Evolutionary conservation across 2,888 invertebrate species (phyloP).

Genomic region (Lydus trimaculatus): DNA sequence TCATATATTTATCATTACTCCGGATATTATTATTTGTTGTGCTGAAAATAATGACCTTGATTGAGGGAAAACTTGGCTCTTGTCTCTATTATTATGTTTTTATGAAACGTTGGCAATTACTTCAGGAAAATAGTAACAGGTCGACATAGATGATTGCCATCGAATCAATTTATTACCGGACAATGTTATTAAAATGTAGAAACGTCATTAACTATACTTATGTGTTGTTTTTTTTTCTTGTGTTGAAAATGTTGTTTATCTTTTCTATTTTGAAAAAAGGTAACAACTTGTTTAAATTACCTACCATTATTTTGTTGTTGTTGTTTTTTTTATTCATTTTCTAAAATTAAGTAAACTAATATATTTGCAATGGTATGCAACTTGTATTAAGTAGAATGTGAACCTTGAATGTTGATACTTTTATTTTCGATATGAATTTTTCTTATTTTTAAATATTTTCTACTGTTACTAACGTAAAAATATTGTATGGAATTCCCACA

Average conservation of each 20-base stretch:
- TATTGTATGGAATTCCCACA: background rate
- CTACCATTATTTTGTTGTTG: background rate
- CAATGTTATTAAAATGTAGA: background rate
- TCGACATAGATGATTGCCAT: background rate
- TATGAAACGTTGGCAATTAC: conserved; percentile 33
- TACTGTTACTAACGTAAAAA: background rate
- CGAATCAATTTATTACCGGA: background rate
- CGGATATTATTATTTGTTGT: too few relatives aligned
- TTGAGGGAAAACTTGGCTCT: conserved; percentile 24
- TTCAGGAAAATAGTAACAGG: conserved; percentile 30
- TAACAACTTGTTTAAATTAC: too few relatives aligned
- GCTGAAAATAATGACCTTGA: conserved; percentile 22
- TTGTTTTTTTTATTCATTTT: too few relatives aligned
- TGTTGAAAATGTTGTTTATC: background rate
- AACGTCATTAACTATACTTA: background rate
- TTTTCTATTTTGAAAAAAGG: background rate
- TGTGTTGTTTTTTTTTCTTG: background rate
- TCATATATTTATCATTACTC: background rate
- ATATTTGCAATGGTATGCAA: background rate
- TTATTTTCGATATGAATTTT: background rate
- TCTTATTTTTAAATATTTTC: background rate
- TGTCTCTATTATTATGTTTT: conserved; percentile 18
- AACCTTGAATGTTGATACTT: background rate
- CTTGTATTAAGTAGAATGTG: background rate
- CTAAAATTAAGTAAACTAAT: background rate